These are phyloP conservation scores for Eulithis testata DNA, from an alignment of 2,888 invertebrate genomes.

Conservation along the genomic window DNA sequence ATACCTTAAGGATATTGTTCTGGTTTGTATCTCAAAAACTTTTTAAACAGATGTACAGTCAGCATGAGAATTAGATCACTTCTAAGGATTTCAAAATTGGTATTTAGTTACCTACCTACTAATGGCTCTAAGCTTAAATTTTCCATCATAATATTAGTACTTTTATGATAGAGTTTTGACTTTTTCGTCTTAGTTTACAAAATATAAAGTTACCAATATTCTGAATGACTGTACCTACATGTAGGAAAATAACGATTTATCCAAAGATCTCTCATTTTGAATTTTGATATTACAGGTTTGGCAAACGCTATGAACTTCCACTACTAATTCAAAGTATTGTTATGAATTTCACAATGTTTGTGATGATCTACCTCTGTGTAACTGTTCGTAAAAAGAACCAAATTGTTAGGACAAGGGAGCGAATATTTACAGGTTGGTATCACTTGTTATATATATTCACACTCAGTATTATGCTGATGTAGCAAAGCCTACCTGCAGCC, in stretches of 20 bases:
- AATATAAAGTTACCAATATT: no score
- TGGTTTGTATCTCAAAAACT: slow-evolving; percentile 88
- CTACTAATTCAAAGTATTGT: slow-evolving; percentile 97
- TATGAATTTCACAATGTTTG: slow-evolving; percentile 98
- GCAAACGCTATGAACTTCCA: slow-evolving; percentile 97
- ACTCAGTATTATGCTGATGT: neutral
- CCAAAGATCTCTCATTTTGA: neutral
- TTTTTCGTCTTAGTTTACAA: no score
- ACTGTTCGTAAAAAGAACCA: slow-evolving; percentile 92
- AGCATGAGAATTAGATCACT: no score
- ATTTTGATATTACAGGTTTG: slow-evolving; percentile 92
- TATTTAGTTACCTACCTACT: no score
- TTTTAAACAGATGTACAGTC: no score
- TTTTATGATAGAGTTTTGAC: no score
- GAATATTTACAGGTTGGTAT: slow-evolving; percentile 92
- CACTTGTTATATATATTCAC: neutral
- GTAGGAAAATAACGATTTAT: neutral
- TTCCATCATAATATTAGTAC: no score
- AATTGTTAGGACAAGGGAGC: slow-evolving; percentile 89
- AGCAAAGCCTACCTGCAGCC: neutral
- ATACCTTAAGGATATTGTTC: slow-evolving; percentile 98
- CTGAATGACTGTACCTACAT: no score
- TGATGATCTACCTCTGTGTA: slow-evolving; percentile 97
- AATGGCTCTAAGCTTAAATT: no score
- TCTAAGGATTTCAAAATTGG: no score